phyloP scores from a whole-genome alignment of 1,140 invertebrate species.

The Lycorma delicatula region DNA sequence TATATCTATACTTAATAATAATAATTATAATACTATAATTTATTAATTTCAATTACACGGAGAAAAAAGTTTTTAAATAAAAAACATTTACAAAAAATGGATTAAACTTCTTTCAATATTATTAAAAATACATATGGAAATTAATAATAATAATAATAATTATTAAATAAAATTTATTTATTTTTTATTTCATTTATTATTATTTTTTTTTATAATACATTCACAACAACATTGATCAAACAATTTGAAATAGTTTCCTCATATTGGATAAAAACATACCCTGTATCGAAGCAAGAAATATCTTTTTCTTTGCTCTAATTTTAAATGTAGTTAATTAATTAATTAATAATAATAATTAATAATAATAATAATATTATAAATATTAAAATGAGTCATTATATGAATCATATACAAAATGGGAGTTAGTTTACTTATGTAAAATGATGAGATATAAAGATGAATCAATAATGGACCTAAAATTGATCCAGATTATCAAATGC shows the following conservation, averaged over 20 bases:
- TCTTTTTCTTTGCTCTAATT: slow-evolving; percentile 19
- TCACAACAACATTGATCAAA: slow-evolving; percentile 20
- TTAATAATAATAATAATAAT: not conserved
- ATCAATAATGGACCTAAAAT: no score
- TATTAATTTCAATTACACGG: not conserved
- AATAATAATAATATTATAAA: no score
- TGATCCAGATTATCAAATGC: no score
- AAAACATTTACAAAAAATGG: not conserved
- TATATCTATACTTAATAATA: not conserved
- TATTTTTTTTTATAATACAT: no score
- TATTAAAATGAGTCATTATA: no score
- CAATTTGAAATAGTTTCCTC: slow-evolving; percentile 17
- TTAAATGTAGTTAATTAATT: slow-evolving; percentile 6
- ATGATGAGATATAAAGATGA: no score
- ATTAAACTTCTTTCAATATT: not conserved
- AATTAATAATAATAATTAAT: no score
- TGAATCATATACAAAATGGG: no score
- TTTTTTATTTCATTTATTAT: no score
- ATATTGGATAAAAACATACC: slow-evolving; percentile 25
- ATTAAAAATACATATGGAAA: not conserved
- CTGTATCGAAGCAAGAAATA: slow-evolving; percentile 25
- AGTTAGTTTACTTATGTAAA: no score
- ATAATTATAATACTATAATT: not conserved
- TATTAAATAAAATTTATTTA: not conserved
- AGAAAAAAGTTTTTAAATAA: not conserved